Percentiles rank a stretch among this genome's conserved stretches.
These are phyloP conservation scores for Malurus alboscapulatus DNA, from an alignment of 2,113 vertebrate species.

Conservation along the genomic window DNA sequence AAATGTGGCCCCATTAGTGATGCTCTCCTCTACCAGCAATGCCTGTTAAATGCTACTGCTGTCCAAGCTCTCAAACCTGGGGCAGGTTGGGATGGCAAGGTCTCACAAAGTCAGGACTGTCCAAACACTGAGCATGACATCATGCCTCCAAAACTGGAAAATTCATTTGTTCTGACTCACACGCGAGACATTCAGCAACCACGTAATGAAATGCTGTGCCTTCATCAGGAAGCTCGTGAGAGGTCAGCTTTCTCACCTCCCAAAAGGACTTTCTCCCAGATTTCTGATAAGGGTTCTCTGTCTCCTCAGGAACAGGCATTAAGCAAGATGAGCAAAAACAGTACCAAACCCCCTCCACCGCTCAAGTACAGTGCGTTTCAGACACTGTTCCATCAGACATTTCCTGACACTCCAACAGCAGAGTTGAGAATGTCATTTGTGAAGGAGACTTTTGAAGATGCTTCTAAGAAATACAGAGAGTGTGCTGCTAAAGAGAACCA, in stretches of 20 bases:
- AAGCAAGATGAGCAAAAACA: slow-evolving; percentile 85
- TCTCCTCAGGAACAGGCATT: slow-evolving; percentile 74
- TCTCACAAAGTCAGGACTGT: slow-evolving; percentile 79
- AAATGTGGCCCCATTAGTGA: slow-evolving; percentile 84
- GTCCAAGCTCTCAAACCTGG: slow-evolving; percentile 89
- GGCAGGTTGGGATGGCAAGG: slow-evolving; percentile 84
- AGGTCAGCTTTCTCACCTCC: slow-evolving; percentile 92
- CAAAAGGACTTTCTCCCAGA: slow-evolving; percentile 80
- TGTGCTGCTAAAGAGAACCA: slow-evolving; percentile 78
- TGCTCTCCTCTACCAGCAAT: slow-evolving; percentile 92
- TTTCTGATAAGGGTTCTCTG: slow-evolving; percentile 72
- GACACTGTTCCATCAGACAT: slow-evolving; percentile 84
- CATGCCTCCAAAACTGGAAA: slow-evolving; percentile 77
- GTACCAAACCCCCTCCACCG: slow-evolving; percentile 72
- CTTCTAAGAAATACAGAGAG: slow-evolving; percentile 85
- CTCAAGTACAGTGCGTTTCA: slow-evolving; percentile 87
- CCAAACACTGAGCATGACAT: slow-evolving; percentile 73
- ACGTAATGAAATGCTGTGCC: slow-evolving; percentile 63
- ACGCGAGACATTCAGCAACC: slow-evolving; percentile 66
- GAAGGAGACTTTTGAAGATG: slow-evolving; percentile 87
- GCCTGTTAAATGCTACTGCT: slow-evolving; percentile 85
- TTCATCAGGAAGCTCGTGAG: slow-evolving; percentile 76
- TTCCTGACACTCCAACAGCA: slow-evolving; percentile 76
- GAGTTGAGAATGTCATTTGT: slow-evolving; percentile 80
- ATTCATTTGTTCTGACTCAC: slow-evolving; percentile 71